These are phyloP conservation scores for Teleiodes luculella DNA, from an alignment of 2,888 invertebrate species.

Conservation along the genomic window DNA sequence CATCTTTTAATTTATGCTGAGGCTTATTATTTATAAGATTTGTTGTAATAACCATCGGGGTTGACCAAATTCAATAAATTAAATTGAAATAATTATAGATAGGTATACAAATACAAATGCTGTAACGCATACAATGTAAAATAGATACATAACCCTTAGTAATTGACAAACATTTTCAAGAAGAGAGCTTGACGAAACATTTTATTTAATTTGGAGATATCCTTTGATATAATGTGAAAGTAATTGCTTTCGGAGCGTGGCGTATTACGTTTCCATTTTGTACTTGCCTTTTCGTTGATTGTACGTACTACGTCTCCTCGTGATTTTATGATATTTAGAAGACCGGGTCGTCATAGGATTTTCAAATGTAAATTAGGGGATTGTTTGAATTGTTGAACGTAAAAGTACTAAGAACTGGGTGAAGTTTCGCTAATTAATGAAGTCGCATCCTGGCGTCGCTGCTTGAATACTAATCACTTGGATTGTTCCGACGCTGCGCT, in stretches of 20 bases:
- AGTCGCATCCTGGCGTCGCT: slow-evolving; percentile 43
- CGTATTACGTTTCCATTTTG: neutral
- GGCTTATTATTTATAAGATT: too few relatives aligned
- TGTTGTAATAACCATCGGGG: too few relatives aligned
- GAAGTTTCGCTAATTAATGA: slow-evolving; percentile 63
- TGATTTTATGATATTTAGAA: neutral
- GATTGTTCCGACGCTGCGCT: slow-evolving; percentile 35
- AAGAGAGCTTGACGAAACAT: neutral
- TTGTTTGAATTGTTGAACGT: slow-evolving; percentile 51
- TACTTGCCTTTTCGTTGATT: neutral
- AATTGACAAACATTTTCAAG: neutral
- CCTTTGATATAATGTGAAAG: slow-evolving; percentile 9
- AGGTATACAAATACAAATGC: too few relatives aligned
- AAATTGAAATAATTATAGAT: too few relatives aligned
- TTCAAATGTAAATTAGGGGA: slow-evolving; percentile 27
- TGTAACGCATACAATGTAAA: too few relatives aligned
- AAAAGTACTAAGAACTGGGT: slow-evolving; percentile 47
- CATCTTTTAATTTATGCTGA: too few relatives aligned
- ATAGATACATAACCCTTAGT: too few relatives aligned
- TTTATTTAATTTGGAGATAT: slow-evolving; percentile 1
- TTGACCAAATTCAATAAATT: too few relatives aligned
- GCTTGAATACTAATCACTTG: slow-evolving; percentile 60
- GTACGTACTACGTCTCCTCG: neutral
- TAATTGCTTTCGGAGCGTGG: slow-evolving; percentile 1
- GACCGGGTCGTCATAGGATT: neutral